Conservation (phyloP, 2,113 vertebrate species). For the Tetraodon nigroviridis region DNA sequence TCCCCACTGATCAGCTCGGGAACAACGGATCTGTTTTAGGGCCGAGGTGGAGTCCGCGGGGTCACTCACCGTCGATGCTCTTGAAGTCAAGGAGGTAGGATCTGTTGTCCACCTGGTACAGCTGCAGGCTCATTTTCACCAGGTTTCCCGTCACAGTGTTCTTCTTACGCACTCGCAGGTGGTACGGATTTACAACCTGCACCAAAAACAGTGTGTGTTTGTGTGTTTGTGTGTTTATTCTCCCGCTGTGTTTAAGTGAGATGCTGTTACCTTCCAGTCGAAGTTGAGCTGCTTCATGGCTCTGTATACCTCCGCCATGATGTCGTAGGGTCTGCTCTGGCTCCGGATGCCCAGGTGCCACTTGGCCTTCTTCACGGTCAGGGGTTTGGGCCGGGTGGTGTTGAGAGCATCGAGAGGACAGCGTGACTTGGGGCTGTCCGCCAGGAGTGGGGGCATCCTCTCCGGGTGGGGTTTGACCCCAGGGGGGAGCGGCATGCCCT, state of each 20-base stretch:
- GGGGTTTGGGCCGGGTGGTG: conserved; percentile 92
- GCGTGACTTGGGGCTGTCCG: conserved; percentile 90
- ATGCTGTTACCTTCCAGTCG: conserved; percentile 88
- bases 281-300: conserved; percentile 95
- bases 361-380: conserved; percentile 96
- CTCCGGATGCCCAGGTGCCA: conserved; percentile 98
- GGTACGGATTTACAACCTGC: conserved; percentile 95
- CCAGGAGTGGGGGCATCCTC: conserved; percentile 91
- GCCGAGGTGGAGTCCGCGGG: too few species aligned
- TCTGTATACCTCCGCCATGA: conserved; percentile 97
- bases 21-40: neutral
- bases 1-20: neutral
- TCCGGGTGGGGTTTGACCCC: conserved; percentile 94
- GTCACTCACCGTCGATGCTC: conserved; percentile 89
- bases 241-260: neutral
- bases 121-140: conserved; percentile 97
- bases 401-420: conserved; percentile 95
- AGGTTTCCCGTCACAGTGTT: conserved; percentile 94
- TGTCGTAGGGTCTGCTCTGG: conserved; percentile 94
- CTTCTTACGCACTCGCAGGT: conserved; percentile 89
- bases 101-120: conserved; percentile 97
- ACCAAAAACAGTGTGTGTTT: neutral
- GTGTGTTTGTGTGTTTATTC: too few species aligned
- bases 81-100: conserved; percentile 98
- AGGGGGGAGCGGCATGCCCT: conserved; percentile 85